Evolutionary conservation across 2,888 invertebrate species (phyloP), one percentile per base, ranked within the genome.

Genomic region (Apamea epomidion): DNA sequence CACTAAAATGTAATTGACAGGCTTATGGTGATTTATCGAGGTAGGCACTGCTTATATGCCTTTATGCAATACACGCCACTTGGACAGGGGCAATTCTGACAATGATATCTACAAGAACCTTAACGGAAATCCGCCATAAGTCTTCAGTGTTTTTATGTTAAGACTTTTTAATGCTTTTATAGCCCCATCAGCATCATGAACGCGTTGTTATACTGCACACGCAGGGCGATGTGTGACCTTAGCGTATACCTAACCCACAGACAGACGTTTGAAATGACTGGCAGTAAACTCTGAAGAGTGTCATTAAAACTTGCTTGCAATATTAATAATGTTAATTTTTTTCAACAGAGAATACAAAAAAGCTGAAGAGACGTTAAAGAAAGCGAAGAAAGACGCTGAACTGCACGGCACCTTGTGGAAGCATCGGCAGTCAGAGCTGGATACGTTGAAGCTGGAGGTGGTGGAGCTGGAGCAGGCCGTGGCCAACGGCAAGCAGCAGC

Each of bases 371-470:
- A 95, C 91, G 0, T 78, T 97, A 21, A 94, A 98, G 79, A 94
- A 95, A 29, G 97, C 98, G 0, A 98, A 98, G 92, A 97, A 97
- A 78, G 98, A 98, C 81, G 98, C 98, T 0, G 98, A 98, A 73
- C 97, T 97, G 76, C 98, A 99, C 90, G 97, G 97, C 76, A 97
- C 97, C 74, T 97, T 98, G 82, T 99, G 99, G 98, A 98, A 98
- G 90, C 98, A 98, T 87, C 97, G 98, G 4, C 98, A 98, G 92
- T 98, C 98, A 94, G 98, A 99, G 92, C 98, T 98, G 87, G 98
- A 98, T 92, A 98, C 98, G 0, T 94, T 99, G 37, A 98, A 98
- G 88, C 94, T 99, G 82, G 99, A 99, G 96, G 98, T 98, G 77
- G 96, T 96, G 14, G 99, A 99, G 92, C 95, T 99, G 88, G 96